A percentile compares a stretch with the other conserved stretches of the same genome.
Evolutionary conservation across 2,888 invertebrate species (phyloP).

Genomic region (Philereme vetulata): DNA sequence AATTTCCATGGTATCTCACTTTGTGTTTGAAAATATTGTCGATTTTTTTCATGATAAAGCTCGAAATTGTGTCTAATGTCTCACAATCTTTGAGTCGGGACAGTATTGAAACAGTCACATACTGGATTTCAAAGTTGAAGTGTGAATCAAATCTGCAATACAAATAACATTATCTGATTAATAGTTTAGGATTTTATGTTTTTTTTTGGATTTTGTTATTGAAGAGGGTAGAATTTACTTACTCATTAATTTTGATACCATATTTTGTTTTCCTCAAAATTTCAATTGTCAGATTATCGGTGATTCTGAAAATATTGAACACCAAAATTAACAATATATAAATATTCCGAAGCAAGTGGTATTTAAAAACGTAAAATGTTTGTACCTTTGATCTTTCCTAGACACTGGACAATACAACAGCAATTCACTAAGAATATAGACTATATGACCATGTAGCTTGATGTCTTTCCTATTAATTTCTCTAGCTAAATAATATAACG

Average conservation of each 20-base stretch:
- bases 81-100: conserved; percentile 53
- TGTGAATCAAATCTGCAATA: conserved; percentile 57
- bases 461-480: conserved; percentile 37
- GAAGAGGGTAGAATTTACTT: conserved; percentile 34
- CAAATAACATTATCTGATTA: conserved; percentile 3
- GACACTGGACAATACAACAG: conserved; percentile 76
- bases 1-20: conserved; percentile 72
- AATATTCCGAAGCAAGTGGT: neutral
- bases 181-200: neutral
- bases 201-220: neutral
- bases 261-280: conserved; percentile 54
- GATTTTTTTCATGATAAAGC: conserved; percentile 59
- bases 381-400: conserved; percentile 82
- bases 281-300: conserved; percentile 58
- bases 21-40: conserved; percentile 63
- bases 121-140: conserved; percentile 66
- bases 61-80: conserved; percentile 48
- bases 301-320: conserved; percentile 56
- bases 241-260: conserved; percentile 47
- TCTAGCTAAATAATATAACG: conserved; percentile 59
- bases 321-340: neutral
- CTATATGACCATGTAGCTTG: conserved; percentile 53
- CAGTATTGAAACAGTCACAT: conserved; percentile 51
- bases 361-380: neutral
- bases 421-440: conserved; percentile 71